A percentile compares a stretch with the other conserved stretches of the same genome.
These are phyloP conservation scores for Periophthalmodon schlosseri DNA, from an alignment of 2,113 vertebrate genomes.

Conservation along the genomic window DNA sequence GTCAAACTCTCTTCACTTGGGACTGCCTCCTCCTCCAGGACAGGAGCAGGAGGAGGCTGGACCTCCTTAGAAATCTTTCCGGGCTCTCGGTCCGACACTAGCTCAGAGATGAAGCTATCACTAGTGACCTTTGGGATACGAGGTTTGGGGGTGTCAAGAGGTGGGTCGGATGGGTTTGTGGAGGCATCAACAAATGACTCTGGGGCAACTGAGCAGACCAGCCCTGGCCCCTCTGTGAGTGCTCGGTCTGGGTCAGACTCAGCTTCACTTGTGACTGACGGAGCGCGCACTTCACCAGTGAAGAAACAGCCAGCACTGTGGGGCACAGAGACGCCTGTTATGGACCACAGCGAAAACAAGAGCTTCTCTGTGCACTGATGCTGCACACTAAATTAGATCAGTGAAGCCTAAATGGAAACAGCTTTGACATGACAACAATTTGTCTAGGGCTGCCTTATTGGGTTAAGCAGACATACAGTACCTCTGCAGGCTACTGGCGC, in stretches of 20 bases:
- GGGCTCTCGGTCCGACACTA: conserved; percentile 75
- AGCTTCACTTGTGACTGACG: conserved; percentile 75
- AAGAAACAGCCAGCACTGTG: conserved; percentile 94
- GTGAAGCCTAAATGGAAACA: background rate
- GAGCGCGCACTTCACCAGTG: conserved; percentile 85
- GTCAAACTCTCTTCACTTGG: conserved; percentile 13
- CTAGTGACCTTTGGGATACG: conserved; percentile 81
- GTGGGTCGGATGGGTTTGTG: conserved; percentile 13
- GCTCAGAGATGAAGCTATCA: conserved; percentile 82
- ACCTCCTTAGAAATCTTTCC: conserved; percentile 27
- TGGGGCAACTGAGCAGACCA: conserved; percentile 12
- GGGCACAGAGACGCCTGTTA: conserved; percentile 13
- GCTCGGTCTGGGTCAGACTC: conserved; percentile 78
- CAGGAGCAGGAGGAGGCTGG: conserved; percentile 24
- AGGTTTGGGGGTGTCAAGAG: conserved; percentile 45
- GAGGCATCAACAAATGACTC: conserved; percentile 20
- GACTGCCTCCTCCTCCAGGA: conserved; percentile 55
- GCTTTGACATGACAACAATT: conserved; percentile 12
- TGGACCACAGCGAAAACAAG: background rate
- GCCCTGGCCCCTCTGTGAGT: conserved; percentile 21
- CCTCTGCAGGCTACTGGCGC: conserved; percentile 87
- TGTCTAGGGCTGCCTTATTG: background rate
- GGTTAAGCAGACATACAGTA: conserved; percentile 44
- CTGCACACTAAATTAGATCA: conserved; percentile 1
- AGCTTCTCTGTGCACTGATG: background rate